Base-by-base conservation (phyloP, 2,888 invertebrate species). In the Cheilosia variabilis region DNA sequence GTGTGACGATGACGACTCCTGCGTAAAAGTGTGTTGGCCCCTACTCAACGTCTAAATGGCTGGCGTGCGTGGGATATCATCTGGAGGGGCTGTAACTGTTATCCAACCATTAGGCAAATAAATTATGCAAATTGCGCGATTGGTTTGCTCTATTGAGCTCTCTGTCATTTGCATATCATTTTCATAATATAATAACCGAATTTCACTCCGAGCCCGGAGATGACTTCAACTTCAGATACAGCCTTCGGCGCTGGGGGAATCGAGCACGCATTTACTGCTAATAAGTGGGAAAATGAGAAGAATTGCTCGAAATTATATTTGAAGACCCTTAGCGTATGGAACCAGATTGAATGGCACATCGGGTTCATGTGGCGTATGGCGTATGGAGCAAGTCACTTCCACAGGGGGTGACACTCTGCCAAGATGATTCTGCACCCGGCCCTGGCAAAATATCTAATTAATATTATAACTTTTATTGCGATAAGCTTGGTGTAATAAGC, bases 101-200 rank as follows among this genome's bases (percentile, higher is more conserved):
- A 86, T 86, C 71, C 75, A 52, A 31, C 80, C 80, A 86, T 86
- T 80, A 80, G 60, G 76, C 80, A 76, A 76, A 71, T 80, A 86
- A 86, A 86, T 86, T 80, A 86, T 86, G 80, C 69, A 86, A 86
- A 86, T 86, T 63, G 66, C 66, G 66, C 71, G 80, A 86, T 86
- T 86, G 84, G 84, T 86, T 80, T 72, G 76, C 76, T 86, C 75
- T 71, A 86, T 86, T 76, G 71, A 76, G 84, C 62, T 52, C 69
- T 41, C 66, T 80, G 66, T 79, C 71, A 80, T 84, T 80, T 80
- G 65, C 84, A 84, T 84, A 84, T 65, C 41, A 76, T 71, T 80
- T 80, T 76, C 71, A 76, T 80, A 66, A 80, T 71, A 71, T 71
- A 37, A 79, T 75, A 79, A 69, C 63, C 58, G 52, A 62, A 69